These are phyloP conservation scores for Synergus itoensis DNA, from an alignment of 2,888 invertebrate genomes.

Conservation along the genomic window DNA sequence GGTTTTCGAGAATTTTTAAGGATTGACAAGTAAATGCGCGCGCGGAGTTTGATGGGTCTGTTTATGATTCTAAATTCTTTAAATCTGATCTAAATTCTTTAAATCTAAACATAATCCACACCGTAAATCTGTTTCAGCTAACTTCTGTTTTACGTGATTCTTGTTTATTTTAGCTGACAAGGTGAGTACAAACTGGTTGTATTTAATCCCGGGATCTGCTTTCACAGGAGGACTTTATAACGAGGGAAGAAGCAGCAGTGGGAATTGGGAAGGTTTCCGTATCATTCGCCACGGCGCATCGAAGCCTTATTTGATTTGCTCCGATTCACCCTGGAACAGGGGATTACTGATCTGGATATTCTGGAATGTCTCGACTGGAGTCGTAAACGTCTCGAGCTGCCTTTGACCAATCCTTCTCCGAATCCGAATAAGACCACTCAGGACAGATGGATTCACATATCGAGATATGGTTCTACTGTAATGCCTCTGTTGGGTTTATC, in stretches of 20 bases:
- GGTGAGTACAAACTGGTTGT: constrained; percentile 36
- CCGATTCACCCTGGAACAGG: constrained; percentile 56
- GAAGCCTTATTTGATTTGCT: constrained; percentile 59
- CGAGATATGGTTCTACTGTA: constrained; percentile 1
- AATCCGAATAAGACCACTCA: constrained; percentile 5
- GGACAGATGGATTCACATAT: constrained; percentile 8
- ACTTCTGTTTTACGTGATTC: constrained; percentile 17
- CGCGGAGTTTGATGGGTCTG: not conserved
- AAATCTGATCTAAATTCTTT: not conserved
- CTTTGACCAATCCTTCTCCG: constrained; percentile 41
- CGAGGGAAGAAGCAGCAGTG: constrained; percentile 40
- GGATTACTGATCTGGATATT: constrained; percentile 54
- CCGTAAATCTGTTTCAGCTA: constrained; percentile 4
- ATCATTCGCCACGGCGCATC: constrained; percentile 54
- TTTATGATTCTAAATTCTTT: not conserved
- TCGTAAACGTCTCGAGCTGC: constrained; percentile 8
- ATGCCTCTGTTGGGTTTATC: not conserved
- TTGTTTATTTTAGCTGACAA: constrained; percentile 22
- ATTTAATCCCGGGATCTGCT: constrained; percentile 59
- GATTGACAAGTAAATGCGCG: too few species aligned
- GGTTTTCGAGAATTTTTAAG: too few species aligned
- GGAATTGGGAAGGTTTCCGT: constrained; percentile 54
- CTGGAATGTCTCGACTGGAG: constrained; percentile 46
- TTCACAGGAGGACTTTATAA: constrained; percentile 53
- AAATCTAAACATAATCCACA: not conserved